Percentiles rank a stretch among this genome's conserved stretches.
phyloP scores from a whole-genome alignment of 2,797 vertebrate species.

The Sebastolobus altivelis region DNA sequence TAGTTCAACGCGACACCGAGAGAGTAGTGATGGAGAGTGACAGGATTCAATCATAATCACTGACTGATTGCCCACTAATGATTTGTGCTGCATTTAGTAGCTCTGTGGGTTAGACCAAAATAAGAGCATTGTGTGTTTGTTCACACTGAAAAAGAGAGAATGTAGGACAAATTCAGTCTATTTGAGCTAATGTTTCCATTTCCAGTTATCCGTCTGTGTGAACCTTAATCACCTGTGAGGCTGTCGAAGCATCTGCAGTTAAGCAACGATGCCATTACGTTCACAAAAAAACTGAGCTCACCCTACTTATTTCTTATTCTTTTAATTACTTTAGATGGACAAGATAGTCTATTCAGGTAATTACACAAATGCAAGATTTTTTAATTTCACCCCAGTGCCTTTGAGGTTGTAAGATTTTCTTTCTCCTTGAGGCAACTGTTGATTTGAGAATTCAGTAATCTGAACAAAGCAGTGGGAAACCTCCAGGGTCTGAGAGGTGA shows the following conservation, averaged over 20 bases:
- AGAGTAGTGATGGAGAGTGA: conserved; percentile 37
- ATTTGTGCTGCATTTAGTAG: conserved; percentile 8
- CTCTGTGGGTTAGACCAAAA: neutral
- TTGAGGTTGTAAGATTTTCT: neutral
- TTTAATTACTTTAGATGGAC: neutral
- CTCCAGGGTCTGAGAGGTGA: too few species aligned
- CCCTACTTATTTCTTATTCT: neutral
- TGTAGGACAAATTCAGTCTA: neutral
- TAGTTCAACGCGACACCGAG: conserved; percentile 33
- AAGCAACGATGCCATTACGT: neutral
- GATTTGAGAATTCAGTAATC: neutral
- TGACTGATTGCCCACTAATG: conserved; percentile 6
- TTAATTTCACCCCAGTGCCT: neutral
- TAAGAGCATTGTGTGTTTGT: neutral
- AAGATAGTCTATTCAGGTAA: neutral
- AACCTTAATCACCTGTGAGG: conserved; percentile 4
- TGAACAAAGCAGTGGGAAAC: neutral
- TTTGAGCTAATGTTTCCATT: conserved; percentile 17
- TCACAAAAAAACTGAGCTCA: neutral
- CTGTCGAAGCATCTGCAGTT: conserved; percentile 1
- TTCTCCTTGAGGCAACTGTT: neutral
- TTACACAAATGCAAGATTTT: conserved; percentile 4
- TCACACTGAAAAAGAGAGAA: neutral
- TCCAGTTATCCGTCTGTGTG: conserved; percentile 9
- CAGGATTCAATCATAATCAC: conserved; percentile 42